Percentiles rank a stretch among this genome's conserved stretches.
Evolutionary conservation across 2,113 vertebrate genomes (phyloP).

Genomic region (Tor tambroides): DNA sequence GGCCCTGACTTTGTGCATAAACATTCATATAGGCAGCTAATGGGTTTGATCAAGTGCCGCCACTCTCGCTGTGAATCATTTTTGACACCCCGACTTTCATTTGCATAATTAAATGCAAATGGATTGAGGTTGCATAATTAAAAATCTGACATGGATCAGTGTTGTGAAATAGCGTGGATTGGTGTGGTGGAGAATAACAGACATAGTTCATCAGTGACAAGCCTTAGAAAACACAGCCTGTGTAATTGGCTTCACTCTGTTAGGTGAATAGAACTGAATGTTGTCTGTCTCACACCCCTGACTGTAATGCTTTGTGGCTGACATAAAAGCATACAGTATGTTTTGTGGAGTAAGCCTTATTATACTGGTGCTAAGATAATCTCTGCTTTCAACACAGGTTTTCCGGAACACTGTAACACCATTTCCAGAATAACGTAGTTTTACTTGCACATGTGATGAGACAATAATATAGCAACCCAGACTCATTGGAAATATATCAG

Average conservation of each 20-base stretch:
- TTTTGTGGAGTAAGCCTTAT: background rate
- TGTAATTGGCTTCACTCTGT: constrained; percentile 42
- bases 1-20: constrained; percentile 36
- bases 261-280: constrained; percentile 8
- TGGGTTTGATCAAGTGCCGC: constrained; percentile 31
- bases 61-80: constrained; percentile 51
- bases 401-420: background rate
- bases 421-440: background rate
- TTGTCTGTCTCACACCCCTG: background rate
- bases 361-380: background rate
- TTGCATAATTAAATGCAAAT: constrained; percentile 62
- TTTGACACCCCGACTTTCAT: constrained; percentile 44
- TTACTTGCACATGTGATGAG: background rate
- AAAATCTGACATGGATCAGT: constrained; percentile 55
- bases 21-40: constrained; percentile 47
- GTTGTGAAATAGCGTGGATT: constrained; percentile 45
- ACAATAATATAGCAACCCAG: background rate
- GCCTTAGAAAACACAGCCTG: constrained; percentile 40
- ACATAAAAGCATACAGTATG: background rate
- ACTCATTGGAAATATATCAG: background rate
- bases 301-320: background rate
- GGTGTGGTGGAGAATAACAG: constrained; percentile 22
- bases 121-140: constrained; percentile 56
- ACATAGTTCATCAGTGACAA: constrained; percentile 39
- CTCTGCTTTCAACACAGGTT: background rate